These are phyloP conservation scores for Microchrysa polita DNA, from an alignment of 2,888 invertebrate species.

Conservation along the genomic window DNA sequence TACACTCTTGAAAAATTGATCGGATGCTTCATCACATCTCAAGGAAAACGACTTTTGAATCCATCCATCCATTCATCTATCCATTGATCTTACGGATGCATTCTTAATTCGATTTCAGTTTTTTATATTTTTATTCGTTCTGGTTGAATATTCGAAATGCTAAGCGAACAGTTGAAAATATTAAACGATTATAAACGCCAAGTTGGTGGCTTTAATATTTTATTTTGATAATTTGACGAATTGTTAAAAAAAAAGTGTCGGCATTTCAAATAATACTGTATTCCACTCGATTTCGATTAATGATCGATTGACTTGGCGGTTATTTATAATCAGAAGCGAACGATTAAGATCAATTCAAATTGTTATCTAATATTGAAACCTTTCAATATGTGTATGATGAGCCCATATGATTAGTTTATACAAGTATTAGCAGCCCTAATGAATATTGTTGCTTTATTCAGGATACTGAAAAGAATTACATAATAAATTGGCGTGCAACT, in stretches of 20 bases:
- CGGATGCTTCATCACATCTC: slow-evolving; percentile 10
- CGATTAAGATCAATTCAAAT: slow-evolving; percentile 20
- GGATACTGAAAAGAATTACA: not conserved
- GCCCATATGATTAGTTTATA: slow-evolving; percentile 2
- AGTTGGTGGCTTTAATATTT: slow-evolving; percentile 47
- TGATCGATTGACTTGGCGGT: slow-evolving; percentile 33
- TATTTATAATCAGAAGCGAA: slow-evolving; percentile 25
- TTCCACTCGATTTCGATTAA: slow-evolving; percentile 40
- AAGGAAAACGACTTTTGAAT: slow-evolving; percentile 13
- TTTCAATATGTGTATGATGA: not conserved
- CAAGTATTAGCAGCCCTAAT: slow-evolving; percentile 16
- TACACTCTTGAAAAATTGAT: slow-evolving; percentile 47
- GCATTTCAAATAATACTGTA: slow-evolving; percentile 33
- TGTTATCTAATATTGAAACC: slow-evolving; percentile 7
- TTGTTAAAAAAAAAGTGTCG: slow-evolving; percentile 30
- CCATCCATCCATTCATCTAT: too few relatives aligned
- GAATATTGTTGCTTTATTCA: slow-evolving; percentile 4
- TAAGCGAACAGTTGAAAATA: not conserved
- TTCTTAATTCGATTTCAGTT: slow-evolving; percentile 23
- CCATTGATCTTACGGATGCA: too few relatives aligned
- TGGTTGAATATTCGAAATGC: not conserved
- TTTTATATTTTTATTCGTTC: slow-evolving; percentile 2
- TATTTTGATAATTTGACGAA: slow-evolving; percentile 39
- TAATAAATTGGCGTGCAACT: slow-evolving; percentile 41
- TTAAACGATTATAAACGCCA: slow-evolving; percentile 50